These are phyloP conservation scores for Peromyscus californicus DNA, from an alignment of 2,113 vertebrate species.

Conservation along the genomic window DNA sequence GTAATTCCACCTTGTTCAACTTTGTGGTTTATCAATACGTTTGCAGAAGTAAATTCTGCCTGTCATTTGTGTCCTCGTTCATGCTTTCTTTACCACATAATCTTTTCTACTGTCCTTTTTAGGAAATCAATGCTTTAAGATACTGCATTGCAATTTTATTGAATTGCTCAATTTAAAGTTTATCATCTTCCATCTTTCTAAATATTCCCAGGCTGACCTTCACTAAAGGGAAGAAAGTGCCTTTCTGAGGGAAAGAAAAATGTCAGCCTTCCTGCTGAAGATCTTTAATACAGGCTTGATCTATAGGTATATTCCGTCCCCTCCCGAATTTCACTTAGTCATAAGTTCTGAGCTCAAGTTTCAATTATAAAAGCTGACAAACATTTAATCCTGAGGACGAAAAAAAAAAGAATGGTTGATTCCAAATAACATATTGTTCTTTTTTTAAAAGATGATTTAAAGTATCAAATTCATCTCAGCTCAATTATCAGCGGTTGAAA, in stretches of 20 bases:
- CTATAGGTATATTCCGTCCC: conserved; percentile 57
- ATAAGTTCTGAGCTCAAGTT: conserved; percentile 74
- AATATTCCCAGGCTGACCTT: conserved; percentile 51
- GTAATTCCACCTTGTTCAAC: conserved; percentile 34
- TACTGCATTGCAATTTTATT: conserved; percentile 5
- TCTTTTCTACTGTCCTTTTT: background rate
- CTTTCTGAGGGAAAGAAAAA: conserved; percentile 38
- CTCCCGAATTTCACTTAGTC: conserved; percentile 72
- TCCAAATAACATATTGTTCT: conserved; percentile 65
- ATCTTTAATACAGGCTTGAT: conserved; percentile 66
- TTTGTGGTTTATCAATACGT: conserved; percentile 19
- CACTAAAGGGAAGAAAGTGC: conserved; percentile 56
- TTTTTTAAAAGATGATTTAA: conserved; percentile 70
- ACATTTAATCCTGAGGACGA: conserved; percentile 47
- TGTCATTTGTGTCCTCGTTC: background rate
- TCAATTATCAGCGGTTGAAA: conserved; percentile 56
- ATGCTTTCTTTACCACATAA: conserved; percentile 39
- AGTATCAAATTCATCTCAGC: conserved; percentile 75
- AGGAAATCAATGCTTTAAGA: conserved; percentile 25
- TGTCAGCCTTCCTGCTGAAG: conserved; percentile 18
- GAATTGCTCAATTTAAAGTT: conserved; percentile 56
- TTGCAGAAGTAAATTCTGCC: conserved; percentile 9
- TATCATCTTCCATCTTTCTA: conserved; percentile 56
- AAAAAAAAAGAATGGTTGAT: conserved; percentile 67
- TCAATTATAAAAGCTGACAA: conserved; percentile 73